Evolutionary conservation across 2,888 invertebrate species (phyloP), one percentile per base, ranked within the genome.

Genomic region (Agrotis segetum): DNA sequence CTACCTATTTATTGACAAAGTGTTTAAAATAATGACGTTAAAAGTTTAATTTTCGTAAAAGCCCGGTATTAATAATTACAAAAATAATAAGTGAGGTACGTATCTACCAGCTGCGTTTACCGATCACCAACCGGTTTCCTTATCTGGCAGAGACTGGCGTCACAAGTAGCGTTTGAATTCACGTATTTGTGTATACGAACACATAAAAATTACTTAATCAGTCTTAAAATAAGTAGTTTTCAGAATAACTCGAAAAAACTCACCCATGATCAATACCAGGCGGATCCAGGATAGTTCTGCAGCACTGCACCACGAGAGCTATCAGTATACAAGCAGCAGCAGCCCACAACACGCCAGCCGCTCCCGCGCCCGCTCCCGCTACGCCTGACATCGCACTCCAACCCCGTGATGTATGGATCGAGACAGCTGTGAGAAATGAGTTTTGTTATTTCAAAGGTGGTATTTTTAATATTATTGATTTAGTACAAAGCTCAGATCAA

Each of bases 401-500:
- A 2, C 95, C 96, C 0, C 97, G 95, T 9, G 97, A 97, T 34
- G 97, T 97, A 89, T 97, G 97, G 77, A 97, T 97, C 62, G 97
- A 97, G 34, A 96, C 96, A 29, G 97, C 97, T 97, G 89, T 9
- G 11, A 11, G n/a, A 44, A 67, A 61, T 11, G 13, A 2, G 2
- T 2, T n/a, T 11, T 34, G 53, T 56, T 74, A 55, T 79, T 11
- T 4, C 16, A 64, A 19, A 46, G 2, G n/a, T 49, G 21, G n/a
- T 21, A 34, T 67, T 68, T 34, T 34, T 34, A 29, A 34, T 34
- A 34, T 34, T 6, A 34, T 0, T 29, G 34, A 5, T 34, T 34
- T 34, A 34, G 34, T 34, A 34, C n/a, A n/a, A n/a, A n/a, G n/a
- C n/a, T n/a, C n/a, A n/a, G n/a, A n/a, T n/a, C n/a, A n/a, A n/a